These are phyloP conservation scores for Trisateles emortualis DNA, from an alignment of 2,888 invertebrate genomes.

Conservation along the genomic window DNA sequence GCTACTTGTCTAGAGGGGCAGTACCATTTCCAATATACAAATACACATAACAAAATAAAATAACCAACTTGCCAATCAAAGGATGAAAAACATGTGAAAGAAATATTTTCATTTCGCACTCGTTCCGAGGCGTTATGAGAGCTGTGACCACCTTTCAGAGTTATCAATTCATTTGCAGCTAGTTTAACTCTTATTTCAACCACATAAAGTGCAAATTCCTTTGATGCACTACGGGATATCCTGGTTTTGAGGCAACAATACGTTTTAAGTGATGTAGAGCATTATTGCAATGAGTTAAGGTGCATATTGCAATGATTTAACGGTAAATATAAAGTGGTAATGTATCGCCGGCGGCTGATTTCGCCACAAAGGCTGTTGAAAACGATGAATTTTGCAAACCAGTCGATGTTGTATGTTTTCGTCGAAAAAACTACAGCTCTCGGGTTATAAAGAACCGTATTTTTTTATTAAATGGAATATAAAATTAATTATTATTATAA, in stretches of 20 bases:
- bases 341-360: constrained; percentile 36
- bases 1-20: too few relatives aligned
- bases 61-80: constrained; percentile 17
- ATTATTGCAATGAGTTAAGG: constrained; percentile 16
- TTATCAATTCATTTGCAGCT: constrained; percentile 10
- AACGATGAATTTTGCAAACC: constrained; percentile 33
- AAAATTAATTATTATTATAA: neutral
- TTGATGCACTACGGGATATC: constrained; percentile 9
- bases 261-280: neutral
- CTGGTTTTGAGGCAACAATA: constrained; percentile 4
- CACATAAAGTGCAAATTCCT: constrained; percentile 18
- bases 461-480: neutral
- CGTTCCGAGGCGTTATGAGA: constrained; percentile 36
- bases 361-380: constrained; percentile 44
- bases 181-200: constrained; percentile 7
- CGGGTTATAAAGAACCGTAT: neutral
- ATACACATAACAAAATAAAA: too few relatives aligned
- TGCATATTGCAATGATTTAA: constrained; percentile 19
- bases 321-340: constrained; percentile 7
- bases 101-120: constrained; percentile 45
- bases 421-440: constrained; percentile 17
- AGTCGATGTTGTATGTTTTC: constrained; percentile 33
- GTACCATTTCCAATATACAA: too few relatives aligned
- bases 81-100: constrained; percentile 26
- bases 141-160: constrained; percentile 29